Evolutionary conservation across 2,113 vertebrate species (phyloP), one percentile per base, ranked within the genome.

Genomic region (Oryzias curvinotus): DNA sequence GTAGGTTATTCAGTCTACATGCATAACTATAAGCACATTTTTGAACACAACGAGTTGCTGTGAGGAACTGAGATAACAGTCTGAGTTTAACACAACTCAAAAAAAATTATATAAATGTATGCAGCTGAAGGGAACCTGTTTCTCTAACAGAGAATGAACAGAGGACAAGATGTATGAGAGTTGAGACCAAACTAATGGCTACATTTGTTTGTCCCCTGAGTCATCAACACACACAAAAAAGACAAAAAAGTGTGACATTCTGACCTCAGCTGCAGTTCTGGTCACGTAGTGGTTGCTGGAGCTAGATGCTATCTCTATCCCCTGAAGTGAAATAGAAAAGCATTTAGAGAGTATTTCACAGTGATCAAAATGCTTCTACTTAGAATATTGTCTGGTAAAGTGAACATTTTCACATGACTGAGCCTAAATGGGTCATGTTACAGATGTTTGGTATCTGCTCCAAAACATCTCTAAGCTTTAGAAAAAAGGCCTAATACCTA

Each of bases 201-300:
- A 61, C 57, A 58, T 18, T 47, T 50, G 55, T 61, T 54, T 57
- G 19, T 18, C 5, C 30, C 52, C 17, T 64, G 66, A 74, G 55
- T 64, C 52, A 68, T 21, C 49, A 60, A 25, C 1, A 6, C 57
- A 50, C 56, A 51, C 44, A 52, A 14, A 19, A 18, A 26, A 28
- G 13, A n/a, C 19, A 70, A 21, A 26, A 26, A 60, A 68, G 28
- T 10, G 59, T 62, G 7, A 47, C 57, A 62, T 8, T 55, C 87
- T 82, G 51, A 98, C 96, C 94, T 95, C 90, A 0, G 83, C 36
- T 4, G 79, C 68, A 18, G 91, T 84, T 0, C 68, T 90, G 0
- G 94, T 93, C 83, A 98, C 90, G 0, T 93, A 96, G 85, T 98
- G 96, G 67, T 93, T 92, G 76, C 91, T 92, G 74, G 92, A 95